Evolutionary conservation across 2,888 invertebrate genomes (phyloP).

Genomic region (Blera fallax): DNA sequence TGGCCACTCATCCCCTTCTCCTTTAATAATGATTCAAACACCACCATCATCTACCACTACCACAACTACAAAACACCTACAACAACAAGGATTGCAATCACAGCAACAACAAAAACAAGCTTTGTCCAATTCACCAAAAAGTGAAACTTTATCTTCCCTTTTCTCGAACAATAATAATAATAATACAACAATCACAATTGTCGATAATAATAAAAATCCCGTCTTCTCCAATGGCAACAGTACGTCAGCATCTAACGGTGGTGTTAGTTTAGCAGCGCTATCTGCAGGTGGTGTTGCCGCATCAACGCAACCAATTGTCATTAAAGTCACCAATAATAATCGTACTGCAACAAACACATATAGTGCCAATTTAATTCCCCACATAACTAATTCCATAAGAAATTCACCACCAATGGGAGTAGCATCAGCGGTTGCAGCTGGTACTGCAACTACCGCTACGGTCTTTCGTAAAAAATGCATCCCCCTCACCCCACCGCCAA

Average conservation of each 20-base stretch:
- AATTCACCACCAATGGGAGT: conserved; percentile 65
- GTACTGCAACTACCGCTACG: conserved; percentile 67
- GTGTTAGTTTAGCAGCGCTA: conserved; percentile 74
- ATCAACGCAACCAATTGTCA: conserved; percentile 65
- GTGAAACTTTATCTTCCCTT: conserved; percentile 51
- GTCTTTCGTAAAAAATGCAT: conserved; percentile 75
- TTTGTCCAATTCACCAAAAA: conserved; percentile 54
- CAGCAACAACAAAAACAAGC: conserved; percentile 63
- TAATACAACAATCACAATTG: conserved; percentile 67
- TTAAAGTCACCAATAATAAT: conserved; percentile 73
- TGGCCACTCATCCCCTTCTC: conserved; percentile 74
- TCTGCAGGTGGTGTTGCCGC: conserved; percentile 68
- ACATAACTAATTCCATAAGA: conserved; percentile 41
- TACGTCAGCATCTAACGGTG: conserved; percentile 60
- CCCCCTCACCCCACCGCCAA: conserved; percentile 80
- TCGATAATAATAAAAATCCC: conserved; percentile 64
- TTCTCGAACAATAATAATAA: conserved; percentile 63
- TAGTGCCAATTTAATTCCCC: conserved; percentile 33
- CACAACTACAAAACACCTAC: conserved; percentile 68
- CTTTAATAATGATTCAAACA: conserved; percentile 74
- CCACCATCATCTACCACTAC: conserved; percentile 70
- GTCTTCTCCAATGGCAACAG: conserved; percentile 38
- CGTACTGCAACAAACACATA: conserved; percentile 57
- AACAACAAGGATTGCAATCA: conserved; percentile 73
- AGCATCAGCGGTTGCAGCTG: conserved; percentile 62